A percentile compares a stretch with the other conserved stretches of the same genome.
Conservation (phyloP, 2,113 vertebrate genomes). For the Paramisgurnus dabryanus region DNA sequence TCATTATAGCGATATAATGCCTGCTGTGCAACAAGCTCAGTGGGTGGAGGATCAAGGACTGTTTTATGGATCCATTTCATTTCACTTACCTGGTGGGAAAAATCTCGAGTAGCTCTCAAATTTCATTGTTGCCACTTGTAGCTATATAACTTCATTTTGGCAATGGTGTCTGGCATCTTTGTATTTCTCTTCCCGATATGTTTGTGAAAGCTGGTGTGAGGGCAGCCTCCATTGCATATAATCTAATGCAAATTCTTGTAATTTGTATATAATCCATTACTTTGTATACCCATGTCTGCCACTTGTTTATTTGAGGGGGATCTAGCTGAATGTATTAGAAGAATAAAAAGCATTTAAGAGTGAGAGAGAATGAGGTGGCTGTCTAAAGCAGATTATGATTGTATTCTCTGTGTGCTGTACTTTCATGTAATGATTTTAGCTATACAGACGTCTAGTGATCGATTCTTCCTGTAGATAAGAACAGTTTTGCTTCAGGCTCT, state of each 20-base stretch:
- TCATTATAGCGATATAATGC: background rate
- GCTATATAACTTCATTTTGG: background rate
- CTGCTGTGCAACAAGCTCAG: background rate
- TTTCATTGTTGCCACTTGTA: slow-evolving; percentile 32
- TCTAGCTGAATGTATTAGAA: background rate
- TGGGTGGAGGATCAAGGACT: slow-evolving; percentile 15
- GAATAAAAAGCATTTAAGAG: slow-evolving; percentile 22
- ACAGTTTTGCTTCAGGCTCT: slow-evolving; percentile 62
- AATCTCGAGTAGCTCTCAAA: slow-evolving; percentile 11
- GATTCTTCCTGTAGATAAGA: slow-evolving; percentile 73
- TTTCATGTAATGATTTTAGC: slow-evolving; percentile 76
- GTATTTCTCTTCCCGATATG: background rate
- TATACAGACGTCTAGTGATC: slow-evolving; percentile 77
- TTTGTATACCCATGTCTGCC: background rate
- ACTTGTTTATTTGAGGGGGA: slow-evolving; percentile 21
- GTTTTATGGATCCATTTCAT: slow-evolving; percentile 20
- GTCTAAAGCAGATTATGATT: slow-evolving; percentile 58
- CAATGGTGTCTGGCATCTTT: background rate
- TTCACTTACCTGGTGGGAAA: slow-evolving; percentile 19
- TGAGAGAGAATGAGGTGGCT: slow-evolving; percentile 48
- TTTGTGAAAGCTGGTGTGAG: slow-evolving; percentile 2
- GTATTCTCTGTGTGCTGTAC: slow-evolving; percentile 64
- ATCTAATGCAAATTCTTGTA: background rate
- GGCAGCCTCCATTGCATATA: background rate
- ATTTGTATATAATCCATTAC: background rate